Conservation (phyloP, 2,113 vertebrate species). For the Scortum barcoo region DNA sequence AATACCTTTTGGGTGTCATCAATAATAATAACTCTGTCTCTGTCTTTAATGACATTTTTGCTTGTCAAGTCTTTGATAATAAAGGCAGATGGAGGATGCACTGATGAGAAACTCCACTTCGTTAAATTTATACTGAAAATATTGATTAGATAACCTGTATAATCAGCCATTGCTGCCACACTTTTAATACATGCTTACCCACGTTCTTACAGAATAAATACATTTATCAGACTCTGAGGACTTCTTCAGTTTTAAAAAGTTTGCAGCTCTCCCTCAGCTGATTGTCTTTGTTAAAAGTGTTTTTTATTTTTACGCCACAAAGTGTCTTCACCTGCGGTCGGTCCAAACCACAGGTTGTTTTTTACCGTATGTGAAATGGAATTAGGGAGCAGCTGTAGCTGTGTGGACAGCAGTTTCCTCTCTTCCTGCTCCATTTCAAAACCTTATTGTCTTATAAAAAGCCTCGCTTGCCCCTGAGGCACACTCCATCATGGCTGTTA, state of each 20-base stretch:
- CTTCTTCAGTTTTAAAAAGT: constrained; percentile 10
- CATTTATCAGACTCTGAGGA: not conserved
- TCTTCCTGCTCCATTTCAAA: constrained; percentile 36
- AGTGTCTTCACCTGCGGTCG: not conserved
- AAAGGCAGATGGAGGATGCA: not conserved
- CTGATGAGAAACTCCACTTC: constrained; percentile 3
- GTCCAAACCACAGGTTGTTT: not conserved
- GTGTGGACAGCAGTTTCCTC: constrained; percentile 2
- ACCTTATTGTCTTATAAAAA: constrained; percentile 50
- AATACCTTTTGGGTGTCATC: not conserved
- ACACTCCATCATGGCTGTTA: constrained; percentile 38
- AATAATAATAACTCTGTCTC: not conserved
- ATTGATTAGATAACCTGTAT: constrained; percentile 25
- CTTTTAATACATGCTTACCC: not conserved
- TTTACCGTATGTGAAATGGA: constrained; percentile 28
- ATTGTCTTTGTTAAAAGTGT: constrained; percentile 14
- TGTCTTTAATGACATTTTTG: not conserved
- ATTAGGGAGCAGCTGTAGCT: constrained; percentile 37
- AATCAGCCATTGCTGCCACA: not conserved
- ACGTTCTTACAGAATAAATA: not conserved
- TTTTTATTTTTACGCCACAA: not conserved
- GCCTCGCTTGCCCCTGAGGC: constrained; percentile 5
- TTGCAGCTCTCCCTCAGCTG: not conserved
- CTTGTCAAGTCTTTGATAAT: not conserved
- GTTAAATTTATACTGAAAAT: not conserved